phyloP scores from a whole-genome alignment of 2,797 vertebrate genomes.

The Lagorchestes hirsutus region DNA sequence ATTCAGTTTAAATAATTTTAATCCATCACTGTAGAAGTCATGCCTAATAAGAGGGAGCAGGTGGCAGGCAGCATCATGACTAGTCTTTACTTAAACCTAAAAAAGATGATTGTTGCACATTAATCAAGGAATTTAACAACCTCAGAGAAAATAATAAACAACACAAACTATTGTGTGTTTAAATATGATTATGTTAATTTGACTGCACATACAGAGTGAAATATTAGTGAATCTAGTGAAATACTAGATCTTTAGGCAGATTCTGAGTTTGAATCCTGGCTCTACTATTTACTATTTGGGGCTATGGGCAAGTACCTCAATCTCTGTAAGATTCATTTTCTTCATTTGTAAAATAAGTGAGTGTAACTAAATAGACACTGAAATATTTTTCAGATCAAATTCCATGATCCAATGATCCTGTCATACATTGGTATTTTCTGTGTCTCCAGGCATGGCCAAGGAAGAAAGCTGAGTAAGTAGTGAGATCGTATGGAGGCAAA shows the following conservation, averaged over 20 bases:
- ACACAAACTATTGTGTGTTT: neutral
- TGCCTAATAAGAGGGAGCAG: neutral
- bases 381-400: neutral
- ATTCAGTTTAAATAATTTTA: constrained; percentile 1
- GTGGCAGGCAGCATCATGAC: neutral
- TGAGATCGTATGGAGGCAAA: neutral
- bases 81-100: neutral
- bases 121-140: neutral
- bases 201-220: neutral
- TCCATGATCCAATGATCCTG: neutral
- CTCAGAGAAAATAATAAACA: neutral
- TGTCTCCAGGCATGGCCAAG: neutral
- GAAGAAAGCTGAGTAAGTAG: neutral
- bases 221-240: neutral
- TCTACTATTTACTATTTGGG: neutral
- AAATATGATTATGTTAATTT: neutral
- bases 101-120: neutral
- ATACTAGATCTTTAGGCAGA: neutral
- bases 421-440: neutral
- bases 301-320: neutral
- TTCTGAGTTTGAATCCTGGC: neutral
- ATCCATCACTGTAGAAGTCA: neutral
- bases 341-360: neutral
- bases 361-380: neutral
- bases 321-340: neutral